phyloP scores from a whole-genome alignment of 1,140 invertebrate genomes.

The Cyrtorhinus lividipennis region DNA sequence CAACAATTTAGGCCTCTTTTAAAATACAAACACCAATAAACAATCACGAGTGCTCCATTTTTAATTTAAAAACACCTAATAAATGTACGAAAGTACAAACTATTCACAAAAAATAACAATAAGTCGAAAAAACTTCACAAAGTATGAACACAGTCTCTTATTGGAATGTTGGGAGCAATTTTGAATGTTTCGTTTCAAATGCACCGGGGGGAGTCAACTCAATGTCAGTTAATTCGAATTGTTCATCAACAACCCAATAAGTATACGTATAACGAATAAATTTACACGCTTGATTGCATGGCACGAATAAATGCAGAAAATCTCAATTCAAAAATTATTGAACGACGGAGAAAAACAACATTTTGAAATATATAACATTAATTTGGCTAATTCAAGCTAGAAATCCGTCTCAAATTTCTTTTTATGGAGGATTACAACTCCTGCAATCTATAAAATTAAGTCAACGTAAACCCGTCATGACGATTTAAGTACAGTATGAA shows the following conservation, averaged over 20 bases:
- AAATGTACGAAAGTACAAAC: background rate
- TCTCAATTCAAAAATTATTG: background rate
- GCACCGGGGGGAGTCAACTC: too few species aligned
- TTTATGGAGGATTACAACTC: too few species aligned
- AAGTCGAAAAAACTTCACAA: background rate
- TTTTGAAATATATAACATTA: too few species aligned
- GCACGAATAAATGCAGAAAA: background rate
- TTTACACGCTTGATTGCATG: background rate
- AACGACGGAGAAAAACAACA: too few species aligned
- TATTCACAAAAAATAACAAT: background rate
- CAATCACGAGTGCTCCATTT: background rate
- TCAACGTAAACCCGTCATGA: too few species aligned
- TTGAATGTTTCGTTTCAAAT: too few species aligned
- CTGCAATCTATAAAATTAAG: too few species aligned
- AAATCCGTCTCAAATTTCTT: too few species aligned
- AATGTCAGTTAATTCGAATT: too few species aligned
- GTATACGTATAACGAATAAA: background rate
- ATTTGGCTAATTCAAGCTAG: too few species aligned
- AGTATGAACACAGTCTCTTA: background rate
- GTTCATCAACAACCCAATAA: too few species aligned
- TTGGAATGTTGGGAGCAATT: conserved; percentile 8
- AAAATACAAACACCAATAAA: background rate
- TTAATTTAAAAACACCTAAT: background rate
- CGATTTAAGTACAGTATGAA: too few species aligned
- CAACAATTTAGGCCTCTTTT: background rate